A percentile compares a stretch with the other conserved stretches of the same genome.
Conservation (phyloP, 2,888 invertebrate genomes). For the Eustalomyia histrio region DNA sequence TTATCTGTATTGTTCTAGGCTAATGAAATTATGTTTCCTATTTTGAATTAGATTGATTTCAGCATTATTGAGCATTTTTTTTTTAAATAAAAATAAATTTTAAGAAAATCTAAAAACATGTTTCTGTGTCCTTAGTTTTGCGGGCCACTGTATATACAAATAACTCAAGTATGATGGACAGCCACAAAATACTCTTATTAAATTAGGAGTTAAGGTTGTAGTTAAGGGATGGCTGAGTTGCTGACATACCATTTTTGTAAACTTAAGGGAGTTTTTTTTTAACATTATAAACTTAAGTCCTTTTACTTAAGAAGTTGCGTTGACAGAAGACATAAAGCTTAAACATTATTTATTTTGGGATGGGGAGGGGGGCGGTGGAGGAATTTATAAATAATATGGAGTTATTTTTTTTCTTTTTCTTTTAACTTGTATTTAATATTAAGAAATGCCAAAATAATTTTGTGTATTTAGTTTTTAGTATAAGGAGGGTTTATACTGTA, state of each 20-base stretch:
- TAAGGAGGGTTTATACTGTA: too few relatives aligned
- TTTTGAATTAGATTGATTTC: too few relatives aligned
- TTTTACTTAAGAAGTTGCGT: not conserved
- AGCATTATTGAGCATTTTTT: too few relatives aligned
- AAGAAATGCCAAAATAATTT: not conserved
- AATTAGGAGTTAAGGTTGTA: not conserved
- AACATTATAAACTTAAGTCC: not conserved
- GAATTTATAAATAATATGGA: not conserved
- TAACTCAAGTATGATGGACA: not conserved
- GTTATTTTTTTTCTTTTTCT: not conserved
- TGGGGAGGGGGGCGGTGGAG: too few relatives aligned
- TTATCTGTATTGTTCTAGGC: too few relatives aligned
- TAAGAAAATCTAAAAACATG: too few relatives aligned
- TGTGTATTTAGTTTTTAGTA: too few relatives aligned
- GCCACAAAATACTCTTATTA: not conserved
- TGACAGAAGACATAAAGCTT: not conserved
- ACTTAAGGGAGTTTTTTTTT: conserved; percentile 12
- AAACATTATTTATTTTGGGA: conserved; percentile 4
- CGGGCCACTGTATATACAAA: too few relatives aligned
- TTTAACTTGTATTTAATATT: not conserved
- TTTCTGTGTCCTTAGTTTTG: too few relatives aligned
- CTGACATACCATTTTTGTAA: conserved; percentile 23
- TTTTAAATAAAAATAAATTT: too few relatives aligned
- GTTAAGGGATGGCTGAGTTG: conserved; percentile 1
- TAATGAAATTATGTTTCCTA: too few relatives aligned